Base-by-base conservation (phyloP, 1,140 invertebrate species). In the Ephestia elutella region DNA sequence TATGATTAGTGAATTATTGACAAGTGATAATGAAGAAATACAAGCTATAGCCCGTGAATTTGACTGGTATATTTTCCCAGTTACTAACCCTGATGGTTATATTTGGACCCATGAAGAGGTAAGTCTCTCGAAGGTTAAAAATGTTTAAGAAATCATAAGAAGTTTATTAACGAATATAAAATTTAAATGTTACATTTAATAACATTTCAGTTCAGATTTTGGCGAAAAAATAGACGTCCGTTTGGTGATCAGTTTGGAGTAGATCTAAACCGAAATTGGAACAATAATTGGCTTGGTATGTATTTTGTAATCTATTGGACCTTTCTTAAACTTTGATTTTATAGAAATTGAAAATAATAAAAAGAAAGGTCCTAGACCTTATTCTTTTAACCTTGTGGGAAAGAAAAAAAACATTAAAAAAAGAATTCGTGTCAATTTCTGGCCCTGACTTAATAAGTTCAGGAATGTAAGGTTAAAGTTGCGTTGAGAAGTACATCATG, bases 11-110 rank as follows among this genome's bases (percentile, higher is more conserved):
- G 86, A 92, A 68, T 64, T 93, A 9, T 71, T 93, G 13, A 90
- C 80, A 3, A 89, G 87, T 49, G 73, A 76, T 13, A 83, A 91
- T 68, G 60, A 79, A 0, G 85, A 83, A 54, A 84, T 87, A 0
- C 75, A 70, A 57, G 83, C 85, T 1, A 86, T 90, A 50, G 90
- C 90, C 10, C 81, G 92, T 49, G 89, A 90, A 63, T 92, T 91
- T 56, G 93, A 95, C 71, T 95, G 93, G 92, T 93, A 94, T 68
- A 91, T 96, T 32, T 90, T 95, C 18, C 93, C 93, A 0, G 89
- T 92, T 17, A 86, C 90, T 1, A 95, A 95, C 78, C 92, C 93
- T 21, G 94, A 95, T 83, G 93, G 93, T 1, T 94, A 94, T 65
- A 84, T 90, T 21, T 93, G 90, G 78, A 90, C 90, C 2, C 90